These are phyloP conservation scores for Halictus rubicundus DNA, from an alignment of 1,140 invertebrate species.

Conservation along the genomic window DNA sequence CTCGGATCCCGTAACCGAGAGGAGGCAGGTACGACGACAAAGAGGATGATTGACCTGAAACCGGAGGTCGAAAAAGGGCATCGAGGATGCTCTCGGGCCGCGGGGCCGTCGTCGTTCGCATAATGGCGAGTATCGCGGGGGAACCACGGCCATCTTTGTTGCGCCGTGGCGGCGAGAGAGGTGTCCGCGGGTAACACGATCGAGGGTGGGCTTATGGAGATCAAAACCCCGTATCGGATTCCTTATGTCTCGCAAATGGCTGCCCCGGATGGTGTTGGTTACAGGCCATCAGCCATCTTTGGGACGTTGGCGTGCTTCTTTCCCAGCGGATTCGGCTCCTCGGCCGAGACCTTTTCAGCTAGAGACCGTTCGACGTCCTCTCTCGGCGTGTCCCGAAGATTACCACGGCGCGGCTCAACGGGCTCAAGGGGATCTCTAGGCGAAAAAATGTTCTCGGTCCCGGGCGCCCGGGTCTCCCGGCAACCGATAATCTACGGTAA, in stretches of 20 bases:
- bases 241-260: conserved; percentile 76
- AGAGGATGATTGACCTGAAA: conserved; percentile 67
- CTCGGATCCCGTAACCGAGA: conserved; percentile 34
- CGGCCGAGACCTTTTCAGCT: too few relatives aligned
- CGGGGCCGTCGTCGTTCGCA: conserved; percentile 46
- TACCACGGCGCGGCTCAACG: background rate
- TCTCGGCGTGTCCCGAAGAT: background rate
- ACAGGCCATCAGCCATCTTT: conserved; percentile 76
- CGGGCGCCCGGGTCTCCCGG: background rate
- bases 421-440: background rate
- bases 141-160: conserved; percentile 71
- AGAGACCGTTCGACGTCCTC: background rate
- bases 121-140: conserved; percentile 59
- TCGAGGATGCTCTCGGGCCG: conserved; percentile 34
- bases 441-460: background rate
- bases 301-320: conserved; percentile 71
- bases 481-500: conserved; percentile 30
- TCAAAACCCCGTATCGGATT: conserved; percentile 78
- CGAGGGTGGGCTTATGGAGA: conserved; percentile 78
- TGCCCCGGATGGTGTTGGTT: conserved; percentile 75
- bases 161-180: conserved; percentile 44
- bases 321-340: conserved; percentile 38
- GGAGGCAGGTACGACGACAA: conserved; percentile 61
- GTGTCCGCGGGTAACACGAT: conserved; percentile 76
- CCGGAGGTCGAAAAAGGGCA: conserved; percentile 59